Percentiles rank a stretch among this genome's conserved stretches.
phyloP scores from a whole-genome alignment of 2,113 vertebrate genomes.

The Bujurquina vittata region DNA sequence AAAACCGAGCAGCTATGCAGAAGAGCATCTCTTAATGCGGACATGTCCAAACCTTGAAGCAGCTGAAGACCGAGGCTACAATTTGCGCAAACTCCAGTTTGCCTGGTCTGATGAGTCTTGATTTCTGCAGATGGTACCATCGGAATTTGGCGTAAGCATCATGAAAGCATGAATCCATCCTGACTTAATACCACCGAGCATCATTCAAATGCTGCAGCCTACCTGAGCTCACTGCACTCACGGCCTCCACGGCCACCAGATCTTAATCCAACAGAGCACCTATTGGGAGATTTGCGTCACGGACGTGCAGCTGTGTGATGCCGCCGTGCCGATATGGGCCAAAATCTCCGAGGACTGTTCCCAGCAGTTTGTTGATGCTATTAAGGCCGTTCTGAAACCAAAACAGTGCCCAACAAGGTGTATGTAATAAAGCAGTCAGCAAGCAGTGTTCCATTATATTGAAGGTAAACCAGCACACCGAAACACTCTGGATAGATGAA shows the following conservation, averaged over 20 bases:
- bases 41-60: not conserved
- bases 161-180: not conserved
- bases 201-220: not conserved
- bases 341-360: not conserved
- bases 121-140: not conserved
- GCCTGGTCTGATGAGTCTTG: not conserved
- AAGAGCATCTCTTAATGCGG: accelerated
- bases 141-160: not conserved
- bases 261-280: too few relatives aligned
- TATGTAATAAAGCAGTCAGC: not conserved
- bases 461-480: not conserved
- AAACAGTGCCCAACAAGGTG: not conserved
- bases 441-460: not conserved
- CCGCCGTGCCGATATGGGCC: not conserved
- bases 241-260: too few relatives aligned
- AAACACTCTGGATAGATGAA: accelerated
- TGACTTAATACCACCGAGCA: not conserved
- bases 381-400: not conserved
- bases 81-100: not conserved
- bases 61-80: not conserved
- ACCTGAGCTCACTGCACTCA: too few relatives aligned
- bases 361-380: not conserved
- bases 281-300: too few relatives aligned
- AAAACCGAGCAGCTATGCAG: too few relatives aligned
- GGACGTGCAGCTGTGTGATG: too few relatives aligned